Percentiles rank a stretch among this genome's conserved stretches.
Conservation (phyloP, 2,113 vertebrate species). For the Pseudolaguvia tuberculata region DNA sequence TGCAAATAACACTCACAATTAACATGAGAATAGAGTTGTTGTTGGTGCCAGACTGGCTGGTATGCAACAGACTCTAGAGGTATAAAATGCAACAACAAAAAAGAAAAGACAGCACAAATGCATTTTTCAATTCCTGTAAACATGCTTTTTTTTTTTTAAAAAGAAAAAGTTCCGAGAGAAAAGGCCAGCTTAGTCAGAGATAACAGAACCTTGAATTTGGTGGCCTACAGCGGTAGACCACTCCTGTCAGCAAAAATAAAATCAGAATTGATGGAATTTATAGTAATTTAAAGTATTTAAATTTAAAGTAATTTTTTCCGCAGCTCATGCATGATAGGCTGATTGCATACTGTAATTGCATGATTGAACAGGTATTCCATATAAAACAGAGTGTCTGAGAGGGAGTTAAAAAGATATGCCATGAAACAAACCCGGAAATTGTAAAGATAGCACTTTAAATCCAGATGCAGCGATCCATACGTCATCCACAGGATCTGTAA, state of each 20-base stretch:
- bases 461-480: not conserved
- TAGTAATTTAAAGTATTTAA: no score
- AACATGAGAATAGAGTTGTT: not conserved
- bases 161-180: not conserved
- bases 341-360: not conserved
- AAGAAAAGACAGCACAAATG: not conserved
- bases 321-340: not conserved
- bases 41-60: not conserved
- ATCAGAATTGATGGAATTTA: not conserved
- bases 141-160: not conserved
- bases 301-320: not conserved
- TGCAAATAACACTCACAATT: not conserved
- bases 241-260: not conserved
- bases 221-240: not conserved
- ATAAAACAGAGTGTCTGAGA: not conserved
- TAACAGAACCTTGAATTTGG: not conserved
- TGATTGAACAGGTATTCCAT: not conserved
- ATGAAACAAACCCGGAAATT: not conserved
- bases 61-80: not conserved
- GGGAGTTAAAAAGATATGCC: not conserved
- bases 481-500: constrained; percentile 18
- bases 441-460: not conserved
- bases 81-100: not conserved
- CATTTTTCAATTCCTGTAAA: not conserved
- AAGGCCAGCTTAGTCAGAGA: not conserved